Percentiles rank a stretch among this genome's conserved stretches.
phyloP scores from a whole-genome alignment of 2,888 invertebrate species.

The Zygogramma bicolorata region DNA sequence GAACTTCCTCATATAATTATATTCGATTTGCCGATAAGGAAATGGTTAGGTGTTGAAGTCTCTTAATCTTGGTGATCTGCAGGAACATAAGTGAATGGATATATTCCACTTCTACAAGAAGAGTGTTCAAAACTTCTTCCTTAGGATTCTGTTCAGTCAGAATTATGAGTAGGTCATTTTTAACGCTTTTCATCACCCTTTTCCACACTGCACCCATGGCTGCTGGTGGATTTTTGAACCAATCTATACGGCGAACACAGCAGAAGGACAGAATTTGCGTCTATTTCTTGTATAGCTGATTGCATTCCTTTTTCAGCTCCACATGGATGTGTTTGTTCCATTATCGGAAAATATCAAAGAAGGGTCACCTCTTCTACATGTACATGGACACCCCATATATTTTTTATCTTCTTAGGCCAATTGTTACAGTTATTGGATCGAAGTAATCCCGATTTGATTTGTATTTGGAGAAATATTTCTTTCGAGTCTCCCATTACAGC shows the following conservation, averaged over 20 bases:
- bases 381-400: too few relatives aligned
- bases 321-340: background rate
- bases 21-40: background rate
- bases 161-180: background rate
- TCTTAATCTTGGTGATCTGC: background rate
- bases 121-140: constrained; percentile 3
- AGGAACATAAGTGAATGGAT: background rate
- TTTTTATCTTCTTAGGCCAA: too few relatives aligned
- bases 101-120: background rate
- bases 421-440: too few relatives aligned
- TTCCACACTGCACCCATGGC: background rate
- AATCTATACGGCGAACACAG: background rate
- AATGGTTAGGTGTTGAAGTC: background rate
- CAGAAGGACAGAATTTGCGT: background rate
- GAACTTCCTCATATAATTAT: too few relatives aligned
- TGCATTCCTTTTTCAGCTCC: background rate
- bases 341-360: too few relatives aligned
- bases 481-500: too few relatives aligned
- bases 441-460: too few relatives aligned
- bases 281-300: background rate
- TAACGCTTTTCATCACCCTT: background rate
- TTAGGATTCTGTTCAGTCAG: background rate
- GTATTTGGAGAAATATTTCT: too few relatives aligned
- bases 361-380: too few relatives aligned
- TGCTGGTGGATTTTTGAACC: background rate